Evolutionary conservation across 1,140 invertebrate species (phyloP).

Genomic region (Diorhabda sublineata): DNA sequence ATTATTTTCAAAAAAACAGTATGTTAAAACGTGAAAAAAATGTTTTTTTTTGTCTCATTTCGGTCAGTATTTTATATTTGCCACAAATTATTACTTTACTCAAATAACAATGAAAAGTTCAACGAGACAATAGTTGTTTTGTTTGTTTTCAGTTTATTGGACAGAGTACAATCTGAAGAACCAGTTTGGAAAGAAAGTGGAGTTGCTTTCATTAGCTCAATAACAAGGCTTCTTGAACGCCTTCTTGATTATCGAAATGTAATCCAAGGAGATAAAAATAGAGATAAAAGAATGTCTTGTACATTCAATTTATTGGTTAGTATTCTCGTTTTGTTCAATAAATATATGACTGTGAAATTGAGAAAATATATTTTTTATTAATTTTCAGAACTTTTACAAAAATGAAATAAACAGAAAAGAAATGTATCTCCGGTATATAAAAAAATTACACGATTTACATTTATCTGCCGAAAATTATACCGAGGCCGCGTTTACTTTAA

Average conservation of each 20-base stretch:
- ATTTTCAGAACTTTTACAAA: constrained; percentile 90
- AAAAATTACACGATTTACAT: constrained; percentile 93
- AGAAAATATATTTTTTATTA: constrained; percentile 21
- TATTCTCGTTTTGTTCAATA: constrained; percentile 4
- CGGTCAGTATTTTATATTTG: too few species aligned
- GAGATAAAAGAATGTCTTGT: constrained; percentile 93
- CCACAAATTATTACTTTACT: neutral
- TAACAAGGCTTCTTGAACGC: constrained; percentile 82
- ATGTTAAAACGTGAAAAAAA: too few species aligned
- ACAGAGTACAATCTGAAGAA: constrained; percentile 79
- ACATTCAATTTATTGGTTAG: constrained; percentile 89
- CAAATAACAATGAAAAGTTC: neutral
- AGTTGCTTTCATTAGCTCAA: constrained; percentile 84
- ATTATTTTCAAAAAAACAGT: too few species aligned
- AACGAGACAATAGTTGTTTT: too few species aligned
- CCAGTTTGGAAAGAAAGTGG: constrained; percentile 87
- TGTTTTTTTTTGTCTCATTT: too few species aligned
- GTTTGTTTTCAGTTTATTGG: constrained; percentile 64
- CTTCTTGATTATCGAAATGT: constrained; percentile 89
- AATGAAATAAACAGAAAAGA: constrained; percentile 93
- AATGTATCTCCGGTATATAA: constrained; percentile 95
- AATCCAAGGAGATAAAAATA: constrained; percentile 86
- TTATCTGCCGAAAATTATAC: constrained; percentile 90
- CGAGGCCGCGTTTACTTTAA: constrained; percentile 93
- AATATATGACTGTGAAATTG: too few species aligned